Evolutionary conservation across 2,113 vertebrate species (phyloP).

Genomic region (Nerophis ophidion): DNA sequence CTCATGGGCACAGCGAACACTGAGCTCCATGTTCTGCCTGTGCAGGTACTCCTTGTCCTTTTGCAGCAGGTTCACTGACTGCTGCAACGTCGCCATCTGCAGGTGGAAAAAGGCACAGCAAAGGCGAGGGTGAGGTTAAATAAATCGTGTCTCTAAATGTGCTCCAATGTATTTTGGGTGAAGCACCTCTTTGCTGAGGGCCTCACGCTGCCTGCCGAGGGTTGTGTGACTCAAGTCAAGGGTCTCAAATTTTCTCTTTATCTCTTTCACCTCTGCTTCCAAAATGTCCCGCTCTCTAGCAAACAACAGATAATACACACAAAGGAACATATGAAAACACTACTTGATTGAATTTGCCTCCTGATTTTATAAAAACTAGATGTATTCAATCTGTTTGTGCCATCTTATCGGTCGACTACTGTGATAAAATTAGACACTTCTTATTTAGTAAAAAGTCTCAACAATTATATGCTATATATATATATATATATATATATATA

Average conservation of each 20-base stretch:
- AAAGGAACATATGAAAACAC: background rate
- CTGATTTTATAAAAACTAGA: no score
- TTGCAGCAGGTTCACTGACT: slow-evolving; percentile 85
- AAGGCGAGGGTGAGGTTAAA: background rate
- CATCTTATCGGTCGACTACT: no score
- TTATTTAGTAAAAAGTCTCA: no score
- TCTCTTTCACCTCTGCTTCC: slow-evolving; percentile 79
- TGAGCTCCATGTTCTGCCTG: slow-evolving; percentile 91
- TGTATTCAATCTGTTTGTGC: no score
- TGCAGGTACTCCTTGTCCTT: slow-evolving; percentile 96
- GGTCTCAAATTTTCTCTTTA: slow-evolving; percentile 79
- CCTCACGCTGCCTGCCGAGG: slow-evolving; percentile 79
- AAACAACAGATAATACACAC: background rate
- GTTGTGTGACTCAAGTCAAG: slow-evolving; percentile 76
- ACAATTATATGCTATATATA: no score
- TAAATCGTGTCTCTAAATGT: background rate
- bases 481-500: no score
- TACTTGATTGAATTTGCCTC: no score
- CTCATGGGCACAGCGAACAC: slow-evolving; percentile 86
- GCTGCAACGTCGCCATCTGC: slow-evolving; percentile 81
- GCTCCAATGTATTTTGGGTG: background rate
- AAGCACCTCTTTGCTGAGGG: slow-evolving; percentile 85
- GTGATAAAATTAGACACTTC: no score
- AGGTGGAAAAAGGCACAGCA: slow-evolving; percentile 6
- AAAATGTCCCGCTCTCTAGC: slow-evolving; percentile 83